Evolutionary conservation across 2,888 invertebrate genomes (phyloP).

Genomic region (Orchesella flavescens): DNA sequence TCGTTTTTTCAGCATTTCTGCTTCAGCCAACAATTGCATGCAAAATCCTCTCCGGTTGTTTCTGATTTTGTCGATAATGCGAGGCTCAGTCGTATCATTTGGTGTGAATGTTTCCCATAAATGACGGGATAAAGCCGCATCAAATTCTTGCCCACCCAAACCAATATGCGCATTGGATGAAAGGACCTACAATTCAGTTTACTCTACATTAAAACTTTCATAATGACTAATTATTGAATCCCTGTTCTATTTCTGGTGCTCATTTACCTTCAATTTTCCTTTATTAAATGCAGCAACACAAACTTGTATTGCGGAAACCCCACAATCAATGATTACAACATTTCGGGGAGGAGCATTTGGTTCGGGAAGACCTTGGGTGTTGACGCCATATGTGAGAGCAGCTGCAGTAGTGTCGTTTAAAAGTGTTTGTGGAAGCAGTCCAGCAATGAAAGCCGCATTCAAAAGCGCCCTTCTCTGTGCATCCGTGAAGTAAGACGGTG

Average conservation of each 20-base stretch:
- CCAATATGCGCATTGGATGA: conserved; percentile 88
- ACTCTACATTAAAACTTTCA: neutral
- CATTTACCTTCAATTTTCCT: conserved; percentile 85
- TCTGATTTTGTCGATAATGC: conserved; percentile 73
- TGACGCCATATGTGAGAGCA: conserved; percentile 97
- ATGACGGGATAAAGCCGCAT: conserved; percentile 87
- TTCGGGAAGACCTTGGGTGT: conserved; percentile 95
- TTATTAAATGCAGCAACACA: conserved; percentile 94
- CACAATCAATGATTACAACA: conserved; percentile 97
- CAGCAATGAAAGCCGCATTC: conserved; percentile 93
- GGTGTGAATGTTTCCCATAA: conserved; percentile 91
- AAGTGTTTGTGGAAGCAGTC: conserved; percentile 92
- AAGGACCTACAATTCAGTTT: conserved; percentile 78
- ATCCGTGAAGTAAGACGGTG: conserved; percentile 95
- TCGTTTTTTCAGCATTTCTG: conserved; percentile 98
- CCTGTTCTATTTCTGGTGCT: too few relatives aligned
- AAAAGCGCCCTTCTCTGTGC: conserved; percentile 93
- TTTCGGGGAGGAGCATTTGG: conserved; percentile 89
- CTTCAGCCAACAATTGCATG: conserved; percentile 89
- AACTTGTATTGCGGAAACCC: conserved; percentile 92
- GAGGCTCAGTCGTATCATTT: conserved; percentile 89
- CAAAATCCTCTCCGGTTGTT: conserved; percentile 86
- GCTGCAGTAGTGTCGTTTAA: conserved; percentile 98
- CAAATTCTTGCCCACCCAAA: conserved; percentile 95
- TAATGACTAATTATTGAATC: too few relatives aligned